Percentiles rank a stretch among this genome's conserved stretches.
phyloP scores from a whole-genome alignment of 2,113 vertebrate genomes.

The Neodontobutis hainanensis region DNA sequence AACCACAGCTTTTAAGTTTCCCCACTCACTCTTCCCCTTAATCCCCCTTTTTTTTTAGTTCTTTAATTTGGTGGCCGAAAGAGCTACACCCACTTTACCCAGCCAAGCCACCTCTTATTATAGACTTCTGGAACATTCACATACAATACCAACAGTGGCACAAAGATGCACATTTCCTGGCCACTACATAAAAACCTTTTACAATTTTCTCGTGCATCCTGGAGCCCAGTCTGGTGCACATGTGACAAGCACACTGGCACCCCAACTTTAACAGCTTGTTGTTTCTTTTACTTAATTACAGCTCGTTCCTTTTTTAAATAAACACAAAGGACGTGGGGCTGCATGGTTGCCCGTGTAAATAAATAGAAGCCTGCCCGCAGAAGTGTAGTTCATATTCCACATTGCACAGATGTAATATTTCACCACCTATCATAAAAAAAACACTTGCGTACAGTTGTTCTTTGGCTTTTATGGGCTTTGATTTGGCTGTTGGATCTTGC shows the following conservation, averaged over 20 bases:
- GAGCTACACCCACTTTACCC: constrained; percentile 65
- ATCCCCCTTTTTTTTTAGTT: constrained; percentile 67
- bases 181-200: constrained; percentile 63
- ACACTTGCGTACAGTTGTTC: constrained; percentile 41
- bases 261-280: constrained; percentile 59
- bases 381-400: constrained; percentile 50
- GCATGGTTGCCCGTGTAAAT: constrained; percentile 33
- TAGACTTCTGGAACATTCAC: constrained; percentile 70
- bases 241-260: constrained; percentile 45
- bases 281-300: constrained; percentile 72
- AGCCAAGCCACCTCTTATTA: constrained; percentile 74
- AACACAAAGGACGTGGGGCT: constrained; percentile 52
- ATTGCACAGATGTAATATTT: constrained; percentile 50
- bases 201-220: constrained; percentile 49
- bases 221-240: constrained; percentile 27
- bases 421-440: constrained; percentile 62
- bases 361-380: constrained; percentile 47
- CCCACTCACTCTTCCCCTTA: constrained; percentile 56
- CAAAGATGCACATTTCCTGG: constrained; percentile 37
- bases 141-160: constrained; percentile 56
- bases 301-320: constrained; percentile 52
- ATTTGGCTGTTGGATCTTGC: constrained; percentile 54
- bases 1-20: constrained; percentile 48
- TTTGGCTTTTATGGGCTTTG: constrained; percentile 62
- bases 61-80: constrained; percentile 75